A percentile compares a stretch with the other conserved stretches of the same genome.
These are phyloP conservation scores for Acropternis orthonyx DNA, from an alignment of 2,797 vertebrate species.

Conservation along the genomic window DNA sequence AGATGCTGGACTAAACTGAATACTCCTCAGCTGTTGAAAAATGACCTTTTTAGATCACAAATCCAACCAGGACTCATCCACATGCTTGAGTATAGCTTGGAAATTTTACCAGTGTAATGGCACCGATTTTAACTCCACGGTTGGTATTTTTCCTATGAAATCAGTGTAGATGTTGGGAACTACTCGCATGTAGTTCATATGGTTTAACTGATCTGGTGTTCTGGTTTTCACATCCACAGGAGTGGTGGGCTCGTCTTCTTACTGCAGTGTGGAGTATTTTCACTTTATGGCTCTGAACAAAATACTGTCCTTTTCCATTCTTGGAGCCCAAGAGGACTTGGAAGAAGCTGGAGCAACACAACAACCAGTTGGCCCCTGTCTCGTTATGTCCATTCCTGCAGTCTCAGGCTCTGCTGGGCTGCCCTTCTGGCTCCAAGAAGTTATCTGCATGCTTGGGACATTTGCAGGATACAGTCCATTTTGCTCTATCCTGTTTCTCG, in stretches of 20 bases:
- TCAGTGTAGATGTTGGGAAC: not conserved
- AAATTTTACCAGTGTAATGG: not conserved
- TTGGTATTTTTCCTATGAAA: not conserved
- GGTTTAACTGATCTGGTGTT: not conserved
- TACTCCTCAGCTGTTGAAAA: conserved; percentile 1
- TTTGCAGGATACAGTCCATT: not conserved
- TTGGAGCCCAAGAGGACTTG: not conserved
- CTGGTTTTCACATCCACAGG: not conserved
- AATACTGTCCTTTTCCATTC: not conserved
- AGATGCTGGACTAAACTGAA: not conserved
- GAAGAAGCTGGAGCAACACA: not conserved
- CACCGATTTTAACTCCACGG: not conserved
- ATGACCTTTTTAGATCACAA: not conserved
- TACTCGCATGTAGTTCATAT: not conserved
- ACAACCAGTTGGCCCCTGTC: not conserved
- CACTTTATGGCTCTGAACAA: not conserved
- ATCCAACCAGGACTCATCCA: not conserved
- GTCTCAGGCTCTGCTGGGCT: not conserved
- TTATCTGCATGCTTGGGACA: not conserved
- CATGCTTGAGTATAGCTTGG: not conserved
- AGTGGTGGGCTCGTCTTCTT: not conserved
- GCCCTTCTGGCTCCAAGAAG: not conserved
- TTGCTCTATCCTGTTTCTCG: not conserved
- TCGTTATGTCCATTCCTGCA: not conserved
- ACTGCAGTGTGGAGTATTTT: not conserved